Conservation (phyloP, 2,113 vertebrate species). For the Myotis yumanensis region DNA sequence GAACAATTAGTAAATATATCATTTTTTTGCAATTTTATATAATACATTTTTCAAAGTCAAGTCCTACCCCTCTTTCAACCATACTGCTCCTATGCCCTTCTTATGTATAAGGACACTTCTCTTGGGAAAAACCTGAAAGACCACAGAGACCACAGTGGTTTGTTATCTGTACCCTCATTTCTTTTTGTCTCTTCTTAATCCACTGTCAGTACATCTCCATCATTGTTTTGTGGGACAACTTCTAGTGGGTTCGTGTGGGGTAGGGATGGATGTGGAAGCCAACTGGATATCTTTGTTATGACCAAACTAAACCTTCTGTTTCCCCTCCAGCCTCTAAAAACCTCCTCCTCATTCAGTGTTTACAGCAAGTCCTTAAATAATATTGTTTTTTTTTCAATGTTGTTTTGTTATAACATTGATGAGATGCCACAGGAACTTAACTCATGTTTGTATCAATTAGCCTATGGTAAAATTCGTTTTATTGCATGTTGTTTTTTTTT, state of each 20-base stretch:
- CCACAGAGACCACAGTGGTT: background rate
- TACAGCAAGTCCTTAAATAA: no score
- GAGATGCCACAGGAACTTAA: background rate
- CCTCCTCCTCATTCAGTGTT: no score
- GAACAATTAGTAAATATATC: background rate
- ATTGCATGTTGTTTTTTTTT: no score
- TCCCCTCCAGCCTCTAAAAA: no score
- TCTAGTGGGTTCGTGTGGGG: background rate
- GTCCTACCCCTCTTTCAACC: background rate
- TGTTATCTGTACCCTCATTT: no score
- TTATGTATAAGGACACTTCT: no score
- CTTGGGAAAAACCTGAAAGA: background rate
- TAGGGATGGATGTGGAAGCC: background rate
- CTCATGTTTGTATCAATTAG: no score
- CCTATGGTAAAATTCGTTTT: no score
- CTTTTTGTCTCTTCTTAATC: background rate
- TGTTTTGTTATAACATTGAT: background rate
- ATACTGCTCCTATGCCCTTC: no score
- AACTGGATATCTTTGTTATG: background rate
- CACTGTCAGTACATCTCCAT: background rate
- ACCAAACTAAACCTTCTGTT: no score
- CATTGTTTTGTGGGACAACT: background rate
- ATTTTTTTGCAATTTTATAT: background rate
- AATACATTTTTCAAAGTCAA: background rate
- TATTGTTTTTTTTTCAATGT: background rate